Conservation (phyloP, 2,797 vertebrate genomes). For the Anabacerthia variegaticeps region DNA sequence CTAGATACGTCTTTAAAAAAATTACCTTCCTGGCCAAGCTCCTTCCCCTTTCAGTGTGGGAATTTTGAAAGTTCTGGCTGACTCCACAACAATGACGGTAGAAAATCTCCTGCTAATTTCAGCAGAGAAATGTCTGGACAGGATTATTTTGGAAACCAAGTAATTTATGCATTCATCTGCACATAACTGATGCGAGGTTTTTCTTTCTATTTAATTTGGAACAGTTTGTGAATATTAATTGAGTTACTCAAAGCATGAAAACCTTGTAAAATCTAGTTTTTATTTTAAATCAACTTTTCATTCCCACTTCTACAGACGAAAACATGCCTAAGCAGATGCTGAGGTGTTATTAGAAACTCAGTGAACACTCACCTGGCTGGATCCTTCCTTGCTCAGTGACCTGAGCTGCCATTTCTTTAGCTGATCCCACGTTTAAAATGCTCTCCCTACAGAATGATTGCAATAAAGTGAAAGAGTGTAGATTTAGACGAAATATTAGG, state of each 20-base stretch:
- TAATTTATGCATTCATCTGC: neutral
- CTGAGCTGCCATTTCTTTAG: neutral
- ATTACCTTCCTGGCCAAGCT: neutral
- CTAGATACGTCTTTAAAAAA: neutral
- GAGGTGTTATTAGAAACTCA: neutral
- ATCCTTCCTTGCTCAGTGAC: neutral
- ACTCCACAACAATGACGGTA: neutral
- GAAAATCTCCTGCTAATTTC: neutral
- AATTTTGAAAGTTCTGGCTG: neutral
- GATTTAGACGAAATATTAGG: neutral
- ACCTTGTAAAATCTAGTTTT: neutral
- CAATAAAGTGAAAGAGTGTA: neutral
- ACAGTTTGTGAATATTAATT: neutral
- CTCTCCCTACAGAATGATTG: fast-evolving
- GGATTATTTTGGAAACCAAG: neutral
- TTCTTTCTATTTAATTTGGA: neutral
- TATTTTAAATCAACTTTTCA: neutral
- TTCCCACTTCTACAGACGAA: neutral
- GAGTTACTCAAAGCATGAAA: neutral
- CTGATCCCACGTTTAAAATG: neutral
- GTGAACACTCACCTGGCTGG: neutral
- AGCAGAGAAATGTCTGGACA: neutral
- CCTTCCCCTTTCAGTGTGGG: neutral
- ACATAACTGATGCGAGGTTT: neutral
- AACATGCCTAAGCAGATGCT: neutral